Evolutionary conservation across 2,888 invertebrate species (phyloP), one percentile per base, ranked within the genome.

Genomic region (Drosophila yooni): DNA sequence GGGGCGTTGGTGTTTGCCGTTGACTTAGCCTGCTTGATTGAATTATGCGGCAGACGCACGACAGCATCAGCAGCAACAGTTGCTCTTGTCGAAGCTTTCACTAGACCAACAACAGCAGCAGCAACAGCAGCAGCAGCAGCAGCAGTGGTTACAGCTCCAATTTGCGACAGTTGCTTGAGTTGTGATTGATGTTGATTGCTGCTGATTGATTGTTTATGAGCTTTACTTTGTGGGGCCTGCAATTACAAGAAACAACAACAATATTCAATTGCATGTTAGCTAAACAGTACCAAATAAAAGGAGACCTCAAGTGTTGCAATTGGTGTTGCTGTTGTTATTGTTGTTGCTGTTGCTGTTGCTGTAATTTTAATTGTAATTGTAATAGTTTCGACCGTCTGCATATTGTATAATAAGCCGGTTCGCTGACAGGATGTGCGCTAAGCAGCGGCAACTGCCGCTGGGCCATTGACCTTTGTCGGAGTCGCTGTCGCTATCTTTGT

Each of bases 371-470:
- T 15, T 27, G 54, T 54, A 6, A 18, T 3, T 54, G 53, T 36
- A 27, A 54, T 36, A 36, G 54, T 52, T 62, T 58, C 57, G 33
- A 27, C 31, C 63, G 76, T 68, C 64, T 63, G 64, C 36, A 58
- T 63, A 79, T 83, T 83, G 83, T 83, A 83, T 83, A 83, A 83
- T 77, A 74, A 67, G 73, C 83, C 73, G 74, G 74, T 82, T 84
- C 69, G 56, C 64, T 56, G 81, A 72, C 86, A 83, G 83, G 87
- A 83, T 86, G 71, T 83, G 62, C 63, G 79, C 66, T 73, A 76
- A 79, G 73, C 76, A 43, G 6, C 54, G 11, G n/a, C 54, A 63
- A 58, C 29, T 53, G 58, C 7, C 31, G 33, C 51, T 48, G 59
- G 74, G 68, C 70, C 74, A 79, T 68, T 75, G 70, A 85, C 76